These are phyloP conservation scores for Pipistrellus nathusii DNA, from an alignment of 2,797 vertebrate species.

Conservation along the genomic window DNA sequence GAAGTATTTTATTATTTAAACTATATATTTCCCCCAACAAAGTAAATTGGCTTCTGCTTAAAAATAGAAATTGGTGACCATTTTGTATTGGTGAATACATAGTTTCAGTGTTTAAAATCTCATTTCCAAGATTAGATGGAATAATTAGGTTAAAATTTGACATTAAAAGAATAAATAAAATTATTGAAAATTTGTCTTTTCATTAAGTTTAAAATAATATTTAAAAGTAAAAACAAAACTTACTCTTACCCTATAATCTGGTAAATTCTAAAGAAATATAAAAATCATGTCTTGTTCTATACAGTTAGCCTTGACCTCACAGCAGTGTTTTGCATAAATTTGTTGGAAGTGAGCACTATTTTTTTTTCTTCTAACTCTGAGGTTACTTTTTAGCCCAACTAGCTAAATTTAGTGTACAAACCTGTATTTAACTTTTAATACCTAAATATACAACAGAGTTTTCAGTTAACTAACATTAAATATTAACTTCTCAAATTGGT, in stretches of 20 bases:
- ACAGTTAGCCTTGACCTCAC: conserved; percentile 37
- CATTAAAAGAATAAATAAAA: background rate
- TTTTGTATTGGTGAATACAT: background rate
- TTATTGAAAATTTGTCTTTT: conserved; percentile 35
- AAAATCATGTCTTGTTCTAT: conserved; percentile 53
- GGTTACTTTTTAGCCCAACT: conserved; percentile 75
- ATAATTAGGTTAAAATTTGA: background rate
- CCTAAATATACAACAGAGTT: conserved; percentile 44
- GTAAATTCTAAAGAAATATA: conserved; percentile 49
- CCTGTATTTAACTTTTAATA: conserved; percentile 69
- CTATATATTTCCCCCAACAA: background rate
- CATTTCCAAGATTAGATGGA: background rate
- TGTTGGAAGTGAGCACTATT: conserved; percentile 42
- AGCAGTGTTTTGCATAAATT: conserved; percentile 45
- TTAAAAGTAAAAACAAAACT: background rate
- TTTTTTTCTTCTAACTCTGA: conserved; percentile 71
- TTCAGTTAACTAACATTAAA: conserved; percentile 66
- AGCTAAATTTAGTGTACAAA: conserved; percentile 76
- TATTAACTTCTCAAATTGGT: conserved; percentile 62
- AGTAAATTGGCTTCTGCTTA: background rate
- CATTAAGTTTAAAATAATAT: background rate
- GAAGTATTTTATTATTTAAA: background rate
- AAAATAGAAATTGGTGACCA: background rate
- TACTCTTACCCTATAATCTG: conserved; percentile 22
- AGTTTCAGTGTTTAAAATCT: conserved; percentile 13